Evolutionary conservation across 2,888 invertebrate species (phyloP).

Genomic region (Lepidocyrtinus sp.): DNA sequence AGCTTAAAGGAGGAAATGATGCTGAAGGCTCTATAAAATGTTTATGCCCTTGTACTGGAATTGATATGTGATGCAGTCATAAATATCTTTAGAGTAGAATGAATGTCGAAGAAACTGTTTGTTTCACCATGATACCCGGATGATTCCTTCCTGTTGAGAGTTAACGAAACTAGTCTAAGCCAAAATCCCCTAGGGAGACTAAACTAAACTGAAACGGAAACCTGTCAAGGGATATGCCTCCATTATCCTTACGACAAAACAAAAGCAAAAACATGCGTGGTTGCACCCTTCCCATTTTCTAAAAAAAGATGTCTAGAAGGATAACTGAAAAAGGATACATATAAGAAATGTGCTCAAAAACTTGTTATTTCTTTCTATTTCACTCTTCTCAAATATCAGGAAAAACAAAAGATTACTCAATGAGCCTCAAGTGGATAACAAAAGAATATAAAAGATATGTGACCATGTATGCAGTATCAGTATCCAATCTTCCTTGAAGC

Average conservation of each 20-base stretch:
- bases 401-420: not conserved
- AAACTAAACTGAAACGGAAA: constrained; percentile 61
- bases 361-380: not conserved
- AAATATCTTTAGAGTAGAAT: not conserved
- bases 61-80: not conserved
- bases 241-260: constrained; percentile 33
- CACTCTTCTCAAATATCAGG: not conserved
- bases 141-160: constrained; percentile 57
- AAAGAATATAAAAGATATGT: no score
- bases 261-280: not conserved
- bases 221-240: constrained; percentile 59
- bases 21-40: no score
- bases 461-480: no score
- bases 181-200: constrained; percentile 59
- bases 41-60: no score
- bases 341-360: not conserved
- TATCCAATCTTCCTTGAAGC: no score
- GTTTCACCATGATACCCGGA: constrained; percentile 9
- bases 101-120: constrained; percentile 10
- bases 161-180: constrained; percentile 56
- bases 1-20: no score
- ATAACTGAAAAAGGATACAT: not conserved
- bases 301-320: not conserved
- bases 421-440: not conserved
- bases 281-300: not conserved